Evolutionary conservation across 2,113 vertebrate genomes (phyloP).

Genomic region (Trogon surrucura): DNA sequence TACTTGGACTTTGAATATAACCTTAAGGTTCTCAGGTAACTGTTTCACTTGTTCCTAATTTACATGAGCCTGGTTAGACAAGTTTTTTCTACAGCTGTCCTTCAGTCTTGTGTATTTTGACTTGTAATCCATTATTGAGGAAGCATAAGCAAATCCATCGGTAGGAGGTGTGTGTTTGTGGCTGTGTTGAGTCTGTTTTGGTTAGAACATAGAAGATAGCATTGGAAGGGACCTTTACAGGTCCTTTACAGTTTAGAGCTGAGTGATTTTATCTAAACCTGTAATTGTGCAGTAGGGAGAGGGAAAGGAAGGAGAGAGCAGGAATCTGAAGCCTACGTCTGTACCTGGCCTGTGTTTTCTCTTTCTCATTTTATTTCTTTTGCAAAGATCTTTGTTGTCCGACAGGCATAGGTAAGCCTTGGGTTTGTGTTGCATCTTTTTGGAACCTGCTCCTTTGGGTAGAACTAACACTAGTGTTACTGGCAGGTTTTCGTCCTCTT

Average conservation of each 20-base stretch:
- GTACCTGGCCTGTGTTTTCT: background rate
- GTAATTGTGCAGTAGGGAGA: background rate
- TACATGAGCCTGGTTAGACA: background rate
- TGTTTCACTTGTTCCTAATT: background rate
- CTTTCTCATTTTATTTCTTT: background rate
- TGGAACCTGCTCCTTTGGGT: background rate
- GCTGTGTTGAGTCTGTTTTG: background rate
- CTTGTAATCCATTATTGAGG: background rate
- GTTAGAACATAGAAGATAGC: background rate
- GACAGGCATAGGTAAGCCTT: background rate
- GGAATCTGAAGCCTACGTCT: background rate
- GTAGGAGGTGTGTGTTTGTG: background rate
- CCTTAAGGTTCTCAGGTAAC: background rate
- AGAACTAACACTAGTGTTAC: background rate
- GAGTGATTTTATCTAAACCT: background rate
- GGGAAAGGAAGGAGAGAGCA: background rate
- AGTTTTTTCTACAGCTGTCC: background rate
- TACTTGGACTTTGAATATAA: background rate
- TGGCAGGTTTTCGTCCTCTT: background rate
- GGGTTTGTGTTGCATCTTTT: background rate
- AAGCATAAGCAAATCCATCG: background rate
- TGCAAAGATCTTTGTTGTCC: background rate
- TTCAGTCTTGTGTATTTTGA: background rate
- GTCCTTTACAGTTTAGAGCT: background rate
- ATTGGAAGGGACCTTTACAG: background rate